phyloP scores from a whole-genome alignment of 2,113 vertebrate species.

The Chloropsis cyanopogon region DNA sequence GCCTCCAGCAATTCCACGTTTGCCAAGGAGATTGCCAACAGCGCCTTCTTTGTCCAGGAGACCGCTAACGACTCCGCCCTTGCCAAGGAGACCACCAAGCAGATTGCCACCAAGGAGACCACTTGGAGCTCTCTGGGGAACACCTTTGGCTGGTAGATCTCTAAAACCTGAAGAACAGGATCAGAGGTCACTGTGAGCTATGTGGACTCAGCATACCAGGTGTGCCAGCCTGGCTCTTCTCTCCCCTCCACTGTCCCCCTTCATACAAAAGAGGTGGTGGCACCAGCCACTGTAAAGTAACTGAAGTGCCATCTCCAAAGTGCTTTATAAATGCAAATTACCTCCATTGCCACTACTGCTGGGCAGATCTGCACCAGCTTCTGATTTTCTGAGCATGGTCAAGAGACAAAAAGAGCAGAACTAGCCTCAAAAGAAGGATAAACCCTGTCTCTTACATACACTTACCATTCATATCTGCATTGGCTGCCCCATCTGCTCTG shows the following conservation, averaged over 20 bases:
- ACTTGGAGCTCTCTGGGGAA: not conserved
- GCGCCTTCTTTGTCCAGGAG: too few species aligned
- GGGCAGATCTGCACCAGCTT: not conserved
- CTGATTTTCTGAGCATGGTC: not conserved
- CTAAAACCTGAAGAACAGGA: constrained; percentile 9
- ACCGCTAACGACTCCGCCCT: not conserved
- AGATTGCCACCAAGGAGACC: not conserved
- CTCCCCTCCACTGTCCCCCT: not conserved
- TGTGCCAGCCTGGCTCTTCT: not conserved
- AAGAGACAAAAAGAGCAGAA: not conserved
- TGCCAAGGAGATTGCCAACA: not conserved
- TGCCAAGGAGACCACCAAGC: not conserved
- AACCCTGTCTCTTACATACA: not conserved
- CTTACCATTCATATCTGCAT: constrained; percentile 42
- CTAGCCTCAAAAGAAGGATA: not conserved
- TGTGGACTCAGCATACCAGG: not conserved
- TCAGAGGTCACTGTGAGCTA: not conserved
- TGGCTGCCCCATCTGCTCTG: not conserved
- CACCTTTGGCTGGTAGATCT: not conserved
- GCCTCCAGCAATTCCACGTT: fast-evolving
- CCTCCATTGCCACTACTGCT: not conserved
- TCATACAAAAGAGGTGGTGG: not conserved
- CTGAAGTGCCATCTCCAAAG: not conserved
- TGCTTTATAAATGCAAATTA: not conserved
- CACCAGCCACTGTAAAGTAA: not conserved